phyloP scores from a whole-genome alignment of 2,113 vertebrate genomes.

The Mionectes macconnelli region DNA sequence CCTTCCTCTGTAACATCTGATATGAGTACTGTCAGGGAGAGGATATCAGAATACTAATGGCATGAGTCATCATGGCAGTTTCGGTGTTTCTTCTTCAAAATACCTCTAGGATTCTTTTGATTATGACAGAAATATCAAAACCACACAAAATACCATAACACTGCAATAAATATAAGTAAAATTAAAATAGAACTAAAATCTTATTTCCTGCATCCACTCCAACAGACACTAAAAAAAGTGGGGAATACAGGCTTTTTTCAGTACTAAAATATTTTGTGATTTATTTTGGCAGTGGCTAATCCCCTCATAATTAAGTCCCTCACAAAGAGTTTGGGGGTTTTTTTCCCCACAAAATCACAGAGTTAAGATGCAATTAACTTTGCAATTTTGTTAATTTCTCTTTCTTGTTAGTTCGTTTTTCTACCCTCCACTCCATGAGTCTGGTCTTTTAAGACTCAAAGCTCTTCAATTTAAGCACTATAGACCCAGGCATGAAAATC shows the following conservation, averaged over 20 bases:
- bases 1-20: conserved; percentile 18
- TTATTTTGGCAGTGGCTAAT: not conserved
- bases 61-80: conserved; percentile 9
- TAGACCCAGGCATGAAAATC: not conserved
- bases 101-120: not conserved
- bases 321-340: not conserved
- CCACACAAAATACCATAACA: not conserved
- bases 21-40: not conserved
- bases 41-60: not conserved
- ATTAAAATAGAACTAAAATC: not conserved
- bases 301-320: not conserved
- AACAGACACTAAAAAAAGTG: not conserved
- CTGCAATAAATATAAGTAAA: not conserved
- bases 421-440: not conserved
- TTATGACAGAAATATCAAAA: not conserved
- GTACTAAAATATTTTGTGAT: not conserved
- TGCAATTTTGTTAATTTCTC: not conserved
- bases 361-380: not conserved
- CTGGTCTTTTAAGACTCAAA: not conserved
- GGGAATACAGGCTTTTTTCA: not conserved
- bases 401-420: not conserved
- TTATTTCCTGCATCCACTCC: not conserved
- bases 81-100: not conserved
- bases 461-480: not conserved
- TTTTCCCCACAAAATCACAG: not conserved